phyloP scores from a whole-genome alignment of 2,797 vertebrate species.

The Molothrus aeneus region DNA sequence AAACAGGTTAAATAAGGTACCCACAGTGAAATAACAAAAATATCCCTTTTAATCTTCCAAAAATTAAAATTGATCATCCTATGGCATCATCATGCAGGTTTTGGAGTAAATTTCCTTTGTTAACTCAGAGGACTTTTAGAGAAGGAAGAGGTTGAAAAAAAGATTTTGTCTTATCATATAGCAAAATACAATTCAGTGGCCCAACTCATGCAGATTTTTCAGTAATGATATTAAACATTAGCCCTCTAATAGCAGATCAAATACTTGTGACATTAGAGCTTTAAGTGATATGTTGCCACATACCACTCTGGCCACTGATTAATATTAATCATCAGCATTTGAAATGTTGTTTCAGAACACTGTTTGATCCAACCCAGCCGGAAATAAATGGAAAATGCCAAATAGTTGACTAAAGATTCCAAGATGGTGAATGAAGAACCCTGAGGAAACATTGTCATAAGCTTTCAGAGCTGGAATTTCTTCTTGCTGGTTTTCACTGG shows the following conservation, averaged over 20 bases:
- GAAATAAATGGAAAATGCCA: neutral
- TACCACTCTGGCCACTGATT: neutral
- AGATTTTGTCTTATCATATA: neutral
- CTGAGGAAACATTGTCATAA: neutral
- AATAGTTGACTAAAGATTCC: neutral
- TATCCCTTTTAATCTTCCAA: neutral
- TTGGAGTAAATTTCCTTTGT: neutral
- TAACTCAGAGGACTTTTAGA: neutral
- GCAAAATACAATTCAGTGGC: neutral
- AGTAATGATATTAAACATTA: neutral
- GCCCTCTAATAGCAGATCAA: neutral
- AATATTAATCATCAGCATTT: neutral
- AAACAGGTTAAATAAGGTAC: neutral
- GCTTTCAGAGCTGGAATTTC: neutral
- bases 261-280: neutral
- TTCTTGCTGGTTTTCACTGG: neutral
- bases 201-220: neutral
- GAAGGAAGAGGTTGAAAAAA: neutral
- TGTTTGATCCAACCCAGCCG: neutral
- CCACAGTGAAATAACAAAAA: neutral
- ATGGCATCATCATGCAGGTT: neutral
- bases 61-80: neutral
- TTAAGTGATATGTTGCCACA: neutral
- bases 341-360: neutral
- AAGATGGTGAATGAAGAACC: neutral